phyloP scores from a whole-genome alignment of 2,113 vertebrate genomes.

The Stegostoma tigrinum region DNA sequence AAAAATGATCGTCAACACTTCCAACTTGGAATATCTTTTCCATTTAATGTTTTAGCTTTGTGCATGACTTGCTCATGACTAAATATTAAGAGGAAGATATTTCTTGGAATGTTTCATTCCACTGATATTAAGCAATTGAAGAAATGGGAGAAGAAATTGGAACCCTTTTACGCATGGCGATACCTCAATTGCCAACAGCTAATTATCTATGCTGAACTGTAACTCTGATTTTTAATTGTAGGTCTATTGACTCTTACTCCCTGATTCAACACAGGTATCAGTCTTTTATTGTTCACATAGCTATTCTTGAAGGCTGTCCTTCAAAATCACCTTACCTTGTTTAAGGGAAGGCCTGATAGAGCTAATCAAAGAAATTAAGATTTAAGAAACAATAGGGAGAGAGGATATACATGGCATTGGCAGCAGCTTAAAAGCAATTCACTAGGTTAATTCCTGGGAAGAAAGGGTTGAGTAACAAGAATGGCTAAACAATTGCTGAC shows the following conservation, averaged over 20 bases:
- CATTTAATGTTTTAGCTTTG: neutral
- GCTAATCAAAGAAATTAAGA: neutral
- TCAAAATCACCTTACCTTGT: neutral
- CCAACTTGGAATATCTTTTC: neutral
- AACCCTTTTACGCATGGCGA: neutral
- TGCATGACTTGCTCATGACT: neutral
- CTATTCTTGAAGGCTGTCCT: neutral
- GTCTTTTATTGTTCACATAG: neutral
- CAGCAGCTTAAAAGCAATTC: too few relatives aligned
- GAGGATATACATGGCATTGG: too few relatives aligned
- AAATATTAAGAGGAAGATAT: neutral
- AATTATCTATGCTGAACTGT: neutral
- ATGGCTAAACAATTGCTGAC: too few relatives aligned
- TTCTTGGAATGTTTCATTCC: neutral
- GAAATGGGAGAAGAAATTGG: neutral
- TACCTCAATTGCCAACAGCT: neutral
- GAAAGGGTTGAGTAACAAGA: too few relatives aligned
- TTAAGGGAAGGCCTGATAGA: neutral
- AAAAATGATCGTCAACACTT: neutral
- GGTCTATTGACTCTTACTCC: neutral
- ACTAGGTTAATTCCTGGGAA: too few relatives aligned
- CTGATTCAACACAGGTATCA: neutral
- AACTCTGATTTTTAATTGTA: neutral
- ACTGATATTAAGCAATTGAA: neutral
- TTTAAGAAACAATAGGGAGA: neutral